Percentiles rank a stretch among this genome's conserved stretches.
Evolutionary conservation across 2,888 invertebrate species (phyloP).

Genomic region (Pandemis heparana): DNA sequence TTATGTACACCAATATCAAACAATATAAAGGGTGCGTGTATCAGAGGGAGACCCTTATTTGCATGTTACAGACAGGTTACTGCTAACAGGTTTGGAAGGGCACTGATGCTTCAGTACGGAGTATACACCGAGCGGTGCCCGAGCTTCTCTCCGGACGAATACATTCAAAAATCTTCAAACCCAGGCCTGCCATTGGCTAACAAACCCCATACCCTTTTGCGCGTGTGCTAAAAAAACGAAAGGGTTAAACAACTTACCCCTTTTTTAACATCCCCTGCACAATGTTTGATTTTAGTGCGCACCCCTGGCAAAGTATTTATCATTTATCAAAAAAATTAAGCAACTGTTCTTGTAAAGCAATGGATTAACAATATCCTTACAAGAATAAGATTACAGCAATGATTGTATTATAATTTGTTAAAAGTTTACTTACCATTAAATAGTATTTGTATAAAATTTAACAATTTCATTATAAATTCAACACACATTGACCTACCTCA

Average conservation of each 20-base stretch:
- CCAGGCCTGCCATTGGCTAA: slow-evolving; percentile 76
- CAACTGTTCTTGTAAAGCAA: neutral
- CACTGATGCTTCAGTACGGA: slow-evolving; percentile 63
- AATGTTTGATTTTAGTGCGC: slow-evolving; percentile 58
- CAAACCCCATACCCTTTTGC: slow-evolving; percentile 75
- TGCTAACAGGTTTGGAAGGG: slow-evolving; percentile 57
- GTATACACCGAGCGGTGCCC: slow-evolving; percentile 58
- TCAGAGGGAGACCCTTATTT: slow-evolving; percentile 43
- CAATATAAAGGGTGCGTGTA: neutral
- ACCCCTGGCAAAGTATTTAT: slow-evolving; percentile 20
- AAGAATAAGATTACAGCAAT: neutral
- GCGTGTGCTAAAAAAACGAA: slow-evolving; percentile 83
- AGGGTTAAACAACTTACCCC: slow-evolving; percentile 81
- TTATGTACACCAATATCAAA: neutral
- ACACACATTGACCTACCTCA: neutral
- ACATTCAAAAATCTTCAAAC: slow-evolving; percentile 72
- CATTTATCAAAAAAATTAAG: slow-evolving; percentile 17
- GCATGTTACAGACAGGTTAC: slow-evolving; percentile 61
- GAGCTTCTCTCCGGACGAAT: slow-evolving; percentile 64
- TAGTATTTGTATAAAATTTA: neutral
- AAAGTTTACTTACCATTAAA: neutral
- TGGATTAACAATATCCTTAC: neutral
- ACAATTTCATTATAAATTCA: neutral
- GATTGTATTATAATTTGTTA: neutral
- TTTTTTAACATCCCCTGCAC: slow-evolving; percentile 67